A percentile compares a stretch with the other conserved stretches of the same genome.
These are phyloP conservation scores for Crypturellus undulatus DNA, from an alignment of 2,113 vertebrate genomes.

Conservation along the genomic window DNA sequence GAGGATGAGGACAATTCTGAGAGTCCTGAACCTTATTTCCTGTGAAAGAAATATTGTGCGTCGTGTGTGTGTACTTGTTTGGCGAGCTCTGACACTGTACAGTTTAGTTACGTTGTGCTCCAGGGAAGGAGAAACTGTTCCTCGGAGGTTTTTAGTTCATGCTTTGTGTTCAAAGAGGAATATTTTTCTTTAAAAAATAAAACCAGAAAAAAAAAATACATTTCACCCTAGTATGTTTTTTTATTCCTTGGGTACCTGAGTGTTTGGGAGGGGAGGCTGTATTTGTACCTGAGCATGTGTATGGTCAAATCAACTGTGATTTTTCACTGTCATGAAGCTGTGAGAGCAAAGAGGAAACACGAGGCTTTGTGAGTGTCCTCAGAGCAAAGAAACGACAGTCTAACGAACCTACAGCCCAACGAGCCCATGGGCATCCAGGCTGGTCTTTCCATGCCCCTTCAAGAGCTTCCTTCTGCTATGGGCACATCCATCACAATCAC, in stretches of 20 bases:
- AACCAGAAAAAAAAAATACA: slow-evolving; percentile 8
- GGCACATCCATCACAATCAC: not conserved
- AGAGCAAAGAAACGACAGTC: too few species aligned
- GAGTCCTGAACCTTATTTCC: slow-evolving; percentile 44
- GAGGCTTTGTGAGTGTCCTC: not conserved
- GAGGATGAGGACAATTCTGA: not conserved
- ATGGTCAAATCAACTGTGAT: not conserved
- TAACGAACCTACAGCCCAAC: too few species aligned
- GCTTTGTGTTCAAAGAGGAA: slow-evolving; percentile 70
- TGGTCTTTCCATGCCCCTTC: not conserved
- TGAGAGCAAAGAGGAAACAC: not conserved
- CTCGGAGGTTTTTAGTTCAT: slow-evolving; percentile 67
- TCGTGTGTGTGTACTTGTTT: slow-evolving; percentile 22
- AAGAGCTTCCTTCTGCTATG: not conserved
- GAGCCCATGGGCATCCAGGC: not conserved
- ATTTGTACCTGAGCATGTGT: not conserved
- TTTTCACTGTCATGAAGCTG: not conserved
- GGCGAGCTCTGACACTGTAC: slow-evolving; percentile 55
- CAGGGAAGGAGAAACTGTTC: slow-evolving; percentile 16
- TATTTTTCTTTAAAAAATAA: slow-evolving; percentile 85
- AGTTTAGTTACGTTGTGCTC: slow-evolving; percentile 38
- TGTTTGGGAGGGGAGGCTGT: too few species aligned
- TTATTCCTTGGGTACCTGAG: not conserved
- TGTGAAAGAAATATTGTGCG: slow-evolving; percentile 43
- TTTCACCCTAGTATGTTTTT: not conserved